Percentiles rank a stretch among this genome's conserved stretches.
Conservation (phyloP, 2,888 invertebrate species). For the Physocephala rufipes region DNA sequence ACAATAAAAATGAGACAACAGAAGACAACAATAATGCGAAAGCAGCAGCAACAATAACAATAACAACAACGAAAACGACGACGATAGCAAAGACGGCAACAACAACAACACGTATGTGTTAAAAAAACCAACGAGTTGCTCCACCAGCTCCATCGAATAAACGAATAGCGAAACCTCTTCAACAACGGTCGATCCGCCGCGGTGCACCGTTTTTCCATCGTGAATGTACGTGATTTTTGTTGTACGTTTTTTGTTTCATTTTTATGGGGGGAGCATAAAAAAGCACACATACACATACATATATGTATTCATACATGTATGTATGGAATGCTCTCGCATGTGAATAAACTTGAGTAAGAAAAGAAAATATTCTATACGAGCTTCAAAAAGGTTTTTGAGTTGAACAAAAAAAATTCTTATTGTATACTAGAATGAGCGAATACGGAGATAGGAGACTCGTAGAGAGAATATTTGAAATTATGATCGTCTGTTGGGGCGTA, state of each 20-base stretch:
- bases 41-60: constrained; percentile 7
- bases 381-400: neutral
- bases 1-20: constrained; percentile 13
- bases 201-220: neutral
- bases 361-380: neutral
- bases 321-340: neutral
- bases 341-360: neutral
- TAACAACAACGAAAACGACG: constrained; percentile 19
- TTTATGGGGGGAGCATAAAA: neutral
- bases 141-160: constrained; percentile 25
- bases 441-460: no score
- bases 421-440: neutral
- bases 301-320: neutral
- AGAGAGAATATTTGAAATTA: no score
- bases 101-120: constrained; percentile 31
- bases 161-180: neutral
- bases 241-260: neutral
- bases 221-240: neutral
- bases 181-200: no score
- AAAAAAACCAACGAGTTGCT: constrained; percentile 1
- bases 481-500: no score
- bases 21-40: neutral
- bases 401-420: neutral
- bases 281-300: neutral
- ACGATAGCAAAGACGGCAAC: neutral